phyloP scores from a whole-genome alignment of 2,888 invertebrate species.

The Lucinisca nassula region DNA sequence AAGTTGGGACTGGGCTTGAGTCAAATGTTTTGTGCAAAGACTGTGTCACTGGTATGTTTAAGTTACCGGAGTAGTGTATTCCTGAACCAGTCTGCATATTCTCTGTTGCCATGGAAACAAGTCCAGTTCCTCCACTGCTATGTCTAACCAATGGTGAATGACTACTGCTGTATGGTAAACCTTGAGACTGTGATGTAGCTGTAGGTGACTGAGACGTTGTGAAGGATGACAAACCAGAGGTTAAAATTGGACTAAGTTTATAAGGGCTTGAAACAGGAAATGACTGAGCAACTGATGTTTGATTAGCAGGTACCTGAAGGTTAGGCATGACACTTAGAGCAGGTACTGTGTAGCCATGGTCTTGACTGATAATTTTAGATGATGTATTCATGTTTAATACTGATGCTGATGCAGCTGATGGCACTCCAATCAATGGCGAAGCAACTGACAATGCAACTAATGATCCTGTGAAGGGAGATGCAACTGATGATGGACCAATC shows the following conservation, averaged over 20 bases:
- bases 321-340: neutral
- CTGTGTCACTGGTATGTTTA: slow-evolving; percentile 37
- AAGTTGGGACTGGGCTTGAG: neutral
- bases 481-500: neutral
- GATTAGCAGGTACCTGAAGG: neutral
- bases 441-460: neutral
- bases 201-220: neutral
- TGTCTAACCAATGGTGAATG: neutral
- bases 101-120: slow-evolving; percentile 29
- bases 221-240: neutral
- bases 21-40: slow-evolving; percentile 25
- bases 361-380: neutral
- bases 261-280: neutral
- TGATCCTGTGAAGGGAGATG: neutral
- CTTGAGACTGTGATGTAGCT: neutral
- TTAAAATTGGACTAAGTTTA: neutral
- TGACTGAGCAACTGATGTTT: neutral
- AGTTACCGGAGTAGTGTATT: neutral
- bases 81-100: neutral
- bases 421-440: neutral
- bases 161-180: neutral
- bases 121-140: neutral
- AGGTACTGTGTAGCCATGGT: neutral
- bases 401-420: neutral
- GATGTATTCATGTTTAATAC: neutral